Evolutionary conservation across 2,888 invertebrate species (phyloP).

Genomic region (Agriopis leucophaearia): DNA sequence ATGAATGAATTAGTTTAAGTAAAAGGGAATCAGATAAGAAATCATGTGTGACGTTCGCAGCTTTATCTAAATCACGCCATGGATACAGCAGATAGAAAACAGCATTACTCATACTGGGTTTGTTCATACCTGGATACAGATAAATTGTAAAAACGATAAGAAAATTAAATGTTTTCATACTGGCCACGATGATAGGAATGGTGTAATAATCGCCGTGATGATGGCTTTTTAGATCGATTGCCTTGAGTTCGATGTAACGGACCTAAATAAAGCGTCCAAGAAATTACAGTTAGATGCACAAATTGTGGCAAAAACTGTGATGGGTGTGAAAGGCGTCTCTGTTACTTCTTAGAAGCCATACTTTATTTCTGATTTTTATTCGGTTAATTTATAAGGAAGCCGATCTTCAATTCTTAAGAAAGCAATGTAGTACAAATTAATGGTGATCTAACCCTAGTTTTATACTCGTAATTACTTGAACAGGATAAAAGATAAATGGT

Average conservation of each 20-base stretch:
- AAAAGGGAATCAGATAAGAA: constrained; percentile 1
- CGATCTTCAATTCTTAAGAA: not conserved
- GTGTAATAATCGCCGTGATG: constrained; percentile 5
- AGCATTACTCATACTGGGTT: constrained; percentile 5
- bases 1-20: too few relatives aligned
- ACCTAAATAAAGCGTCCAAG: constrained; percentile 12
- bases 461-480: not conserved
- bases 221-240: constrained; percentile 6
- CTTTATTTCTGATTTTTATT: constrained; percentile 13
- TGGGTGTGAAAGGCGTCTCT: constrained; percentile 20
- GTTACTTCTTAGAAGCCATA: constrained; percentile 14
- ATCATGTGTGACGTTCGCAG: constrained; percentile 1
- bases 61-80: constrained; percentile 20
- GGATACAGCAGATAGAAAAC: constrained; percentile 7
- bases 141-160: constrained; percentile 18
- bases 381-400: constrained; percentile 7
- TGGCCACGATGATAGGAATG: constrained; percentile 10
- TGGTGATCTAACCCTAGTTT: not conserved
- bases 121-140: constrained; percentile 8
- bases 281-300: constrained; percentile 17
- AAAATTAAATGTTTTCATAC: constrained; percentile 11
- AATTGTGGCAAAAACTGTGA: constrained; percentile 17
- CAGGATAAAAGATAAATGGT: too few relatives aligned
- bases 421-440: not conserved
- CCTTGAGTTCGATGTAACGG: constrained; percentile 12